phyloP scores from a whole-genome alignment of 30 jellyfish, hydroid and myxozoan species.

The Rhopilema esculentum region DNA sequence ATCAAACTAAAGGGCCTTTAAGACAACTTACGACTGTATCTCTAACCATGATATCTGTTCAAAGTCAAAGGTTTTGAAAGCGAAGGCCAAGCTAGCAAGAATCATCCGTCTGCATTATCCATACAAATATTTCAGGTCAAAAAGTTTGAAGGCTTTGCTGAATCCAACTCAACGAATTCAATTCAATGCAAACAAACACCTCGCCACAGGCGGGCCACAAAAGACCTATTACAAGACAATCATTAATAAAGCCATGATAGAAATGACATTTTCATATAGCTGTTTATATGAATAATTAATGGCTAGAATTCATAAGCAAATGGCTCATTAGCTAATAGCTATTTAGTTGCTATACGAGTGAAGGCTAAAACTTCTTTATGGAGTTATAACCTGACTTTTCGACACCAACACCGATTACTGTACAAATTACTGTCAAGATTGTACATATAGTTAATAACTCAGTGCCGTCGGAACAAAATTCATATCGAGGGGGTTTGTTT shows the following conservation, averaged over 20 bases:
- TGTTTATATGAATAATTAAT: not conserved
- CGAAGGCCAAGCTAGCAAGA: not conserved
- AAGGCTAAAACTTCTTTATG: not conserved
- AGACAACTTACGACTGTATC: not conserved
- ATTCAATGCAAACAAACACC: not conserved
- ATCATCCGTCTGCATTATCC: not conserved
- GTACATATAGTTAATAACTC: no score
- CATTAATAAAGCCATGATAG: not conserved
- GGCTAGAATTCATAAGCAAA: not conserved
- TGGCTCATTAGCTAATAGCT: not conserved
- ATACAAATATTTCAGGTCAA: not conserved
- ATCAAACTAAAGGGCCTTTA: not conserved
- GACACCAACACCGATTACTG: not conserved
- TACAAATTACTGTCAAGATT: no score
- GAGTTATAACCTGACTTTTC: not conserved
- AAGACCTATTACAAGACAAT: not conserved
- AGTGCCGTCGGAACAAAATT: no score
- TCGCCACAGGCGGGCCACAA: not conserved
- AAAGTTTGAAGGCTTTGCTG: not conserved
- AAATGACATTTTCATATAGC: not conserved
- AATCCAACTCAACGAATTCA: not conserved
- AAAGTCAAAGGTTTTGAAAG: not conserved
- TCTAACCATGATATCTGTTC: not conserved
- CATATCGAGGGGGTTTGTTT: no score
- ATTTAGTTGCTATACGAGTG: not conserved